Base-by-base conservation (phyloP, 2,888 invertebrate species). In the Calephelis perditalis region DNA sequence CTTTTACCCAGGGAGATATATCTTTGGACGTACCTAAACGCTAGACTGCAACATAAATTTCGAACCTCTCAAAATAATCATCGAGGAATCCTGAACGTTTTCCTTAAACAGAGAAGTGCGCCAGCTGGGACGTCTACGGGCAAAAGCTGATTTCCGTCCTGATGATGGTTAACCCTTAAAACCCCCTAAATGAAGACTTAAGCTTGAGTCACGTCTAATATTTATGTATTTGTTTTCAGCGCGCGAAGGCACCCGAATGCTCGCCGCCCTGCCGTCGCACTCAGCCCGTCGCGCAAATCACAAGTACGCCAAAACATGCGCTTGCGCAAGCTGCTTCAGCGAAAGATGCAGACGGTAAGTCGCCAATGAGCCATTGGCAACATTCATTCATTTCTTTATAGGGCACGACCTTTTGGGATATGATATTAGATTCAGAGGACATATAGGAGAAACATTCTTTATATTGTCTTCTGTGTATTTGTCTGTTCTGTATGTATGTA, bases 221-320 rank as follows among this genome's bases (percentile, higher is more conserved):
- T 15, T 15, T 11, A 56, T 57, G 3, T 54, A 54, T 67, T 60
- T 62, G 65, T 65, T 79, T 73, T 3, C 78, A 89, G 89, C 84
- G 85, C 64, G 70, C 77, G 47, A 71, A 77, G 62, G 79, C 72
- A 15, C 86, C 89, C 60, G 88, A 88, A 73, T 86, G 86, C 69
- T 81, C 82, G 44, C 75, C 87, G 65, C 89, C 89, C 47, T 90
- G 89, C 63, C 81, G 87, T 11, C 85, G 89, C 47, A 81, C 79
- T 64, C 86, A 84, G 71, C 81, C 82, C 2, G 70, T 78, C 9
- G 76, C 82, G 47, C 79, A 79, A 44, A 74, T 73, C 58, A 71
- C 77, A 5, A 79, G 73, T 70, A 80, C 83, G 37, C 79, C 84
- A 60, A 82, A 82, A 65, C 78, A 79, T 66, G 71, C 75, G 70